phyloP scores from a whole-genome alignment of 2,797 vertebrate species.

The Pseudocheirus occidentalis region DNA sequence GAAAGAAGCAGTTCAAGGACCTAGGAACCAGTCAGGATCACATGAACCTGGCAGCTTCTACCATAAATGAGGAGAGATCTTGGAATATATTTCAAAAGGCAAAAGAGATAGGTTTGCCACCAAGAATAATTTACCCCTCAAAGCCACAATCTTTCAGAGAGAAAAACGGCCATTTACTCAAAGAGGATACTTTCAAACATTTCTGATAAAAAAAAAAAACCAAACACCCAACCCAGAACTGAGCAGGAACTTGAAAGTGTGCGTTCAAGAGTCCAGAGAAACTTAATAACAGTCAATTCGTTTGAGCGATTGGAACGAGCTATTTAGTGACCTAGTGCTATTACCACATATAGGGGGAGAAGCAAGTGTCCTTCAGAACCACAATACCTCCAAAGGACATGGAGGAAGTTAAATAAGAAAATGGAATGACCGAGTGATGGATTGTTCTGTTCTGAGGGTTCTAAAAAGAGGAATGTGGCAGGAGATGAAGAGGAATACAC shows the following conservation, averaged over 20 bases:
- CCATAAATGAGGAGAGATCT: background rate
- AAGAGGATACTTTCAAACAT: background rate
- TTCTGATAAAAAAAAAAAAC: background rate
- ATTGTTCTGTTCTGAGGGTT: no score
- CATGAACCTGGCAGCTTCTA: background rate
- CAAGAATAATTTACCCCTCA: background rate
- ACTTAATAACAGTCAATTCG: background rate
- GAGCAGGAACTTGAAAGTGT: background rate
- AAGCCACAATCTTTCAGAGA: background rate
- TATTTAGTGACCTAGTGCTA: background rate
- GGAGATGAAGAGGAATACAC: no score
- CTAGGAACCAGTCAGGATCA: no score
- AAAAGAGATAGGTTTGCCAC: background rate
- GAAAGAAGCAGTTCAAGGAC: background rate
- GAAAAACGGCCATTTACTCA: background rate
- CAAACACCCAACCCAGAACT: background rate
- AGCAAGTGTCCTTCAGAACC: background rate
- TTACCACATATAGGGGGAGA: background rate
- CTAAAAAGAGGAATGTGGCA: no score
- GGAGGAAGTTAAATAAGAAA: background rate
- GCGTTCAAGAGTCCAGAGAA: background rate
- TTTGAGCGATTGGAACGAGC: background rate
- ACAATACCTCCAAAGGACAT: background rate
- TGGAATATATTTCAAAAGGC: background rate
- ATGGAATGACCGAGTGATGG: background rate